phyloP scores from a whole-genome alignment of 2,113 vertebrate species.

The Eurystomus gularis region DNA sequence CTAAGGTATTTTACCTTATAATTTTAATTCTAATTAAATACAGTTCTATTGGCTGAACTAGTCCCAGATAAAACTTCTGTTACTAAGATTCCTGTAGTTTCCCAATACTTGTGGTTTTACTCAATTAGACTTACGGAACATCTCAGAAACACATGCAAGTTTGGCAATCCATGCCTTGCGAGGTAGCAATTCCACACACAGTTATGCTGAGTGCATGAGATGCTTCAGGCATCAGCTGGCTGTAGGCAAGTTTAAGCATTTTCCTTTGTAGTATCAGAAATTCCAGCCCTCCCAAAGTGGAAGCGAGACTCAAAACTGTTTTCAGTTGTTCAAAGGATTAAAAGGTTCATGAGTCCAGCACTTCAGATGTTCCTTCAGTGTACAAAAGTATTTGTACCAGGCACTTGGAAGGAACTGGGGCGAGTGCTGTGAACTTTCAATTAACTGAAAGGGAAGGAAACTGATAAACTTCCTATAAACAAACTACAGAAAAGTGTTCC shows the following conservation, averaged over 20 bases:
- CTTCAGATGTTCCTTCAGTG: not conserved
- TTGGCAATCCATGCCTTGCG: not conserved
- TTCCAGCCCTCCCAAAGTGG: not conserved
- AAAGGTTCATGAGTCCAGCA: not conserved
- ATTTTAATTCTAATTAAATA: not conserved
- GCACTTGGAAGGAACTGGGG: not conserved
- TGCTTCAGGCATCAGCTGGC: not conserved
- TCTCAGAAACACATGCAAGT: not conserved
- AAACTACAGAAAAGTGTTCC: not conserved
- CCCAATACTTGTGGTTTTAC: not conserved
- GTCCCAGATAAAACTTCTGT: not conserved
- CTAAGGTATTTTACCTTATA: not conserved
- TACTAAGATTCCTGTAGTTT: not conserved
- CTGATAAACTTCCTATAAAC: conserved; percentile 11
- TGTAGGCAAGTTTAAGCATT: not conserved
- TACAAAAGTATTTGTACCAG: not conserved
- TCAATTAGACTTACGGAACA: not conserved
- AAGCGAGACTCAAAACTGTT: not conserved
- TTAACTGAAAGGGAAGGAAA: conserved; percentile 42
- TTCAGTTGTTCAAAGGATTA: not conserved
- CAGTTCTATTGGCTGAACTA: not conserved
- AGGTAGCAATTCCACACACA: not conserved
- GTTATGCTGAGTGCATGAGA: not conserved
- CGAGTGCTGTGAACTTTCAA: not conserved
- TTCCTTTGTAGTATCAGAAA: not conserved